phyloP scores from a whole-genome alignment of 53 echinoderm and acorn worm species.

The Paracentrotus lividus region DNA sequence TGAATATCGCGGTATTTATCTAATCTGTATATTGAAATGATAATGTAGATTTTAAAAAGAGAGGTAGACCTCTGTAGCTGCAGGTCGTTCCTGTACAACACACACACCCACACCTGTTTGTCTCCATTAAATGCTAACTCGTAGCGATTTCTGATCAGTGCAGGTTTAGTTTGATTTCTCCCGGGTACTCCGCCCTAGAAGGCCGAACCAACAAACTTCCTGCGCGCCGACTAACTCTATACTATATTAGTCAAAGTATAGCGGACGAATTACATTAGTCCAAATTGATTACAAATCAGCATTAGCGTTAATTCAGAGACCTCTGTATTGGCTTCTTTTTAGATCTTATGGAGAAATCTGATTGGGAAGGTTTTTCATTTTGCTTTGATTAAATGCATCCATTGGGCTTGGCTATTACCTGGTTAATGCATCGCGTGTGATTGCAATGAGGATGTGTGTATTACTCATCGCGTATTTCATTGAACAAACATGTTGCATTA shows the following conservation, averaged over 20 bases:
- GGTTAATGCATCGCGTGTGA: neutral
- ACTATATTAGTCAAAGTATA: neutral
- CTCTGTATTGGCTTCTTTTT: neutral
- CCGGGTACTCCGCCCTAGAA: neutral
- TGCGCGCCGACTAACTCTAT: too few species aligned
- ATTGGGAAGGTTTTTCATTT: slow-evolving; percentile 23
- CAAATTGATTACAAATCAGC: slow-evolving; percentile 41
- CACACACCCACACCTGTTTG: neutral
- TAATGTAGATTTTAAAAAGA: too few species aligned
- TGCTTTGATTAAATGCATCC: slow-evolving; percentile 36
- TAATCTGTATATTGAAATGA: too few species aligned
- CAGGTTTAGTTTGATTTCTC: slow-evolving; percentile 9
- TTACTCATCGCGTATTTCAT: neutral
- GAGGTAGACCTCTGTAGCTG: too few species aligned
- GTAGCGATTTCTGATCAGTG: neutral
- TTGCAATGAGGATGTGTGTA: neutral
- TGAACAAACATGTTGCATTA: neutral
- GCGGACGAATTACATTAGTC: slow-evolving; percentile 26
- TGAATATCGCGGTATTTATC: too few species aligned
- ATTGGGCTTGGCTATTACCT: neutral
- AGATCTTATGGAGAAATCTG: slow-evolving; percentile 44
- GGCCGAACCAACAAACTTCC: slow-evolving; percentile 27
- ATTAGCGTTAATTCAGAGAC: slow-evolving; percentile 27
- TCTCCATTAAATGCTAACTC: neutral
- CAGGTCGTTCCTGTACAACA: too few species aligned